phyloP scores from a whole-genome alignment of 2,113 vertebrate genomes.

The Malaclemys terrapin region DNA sequence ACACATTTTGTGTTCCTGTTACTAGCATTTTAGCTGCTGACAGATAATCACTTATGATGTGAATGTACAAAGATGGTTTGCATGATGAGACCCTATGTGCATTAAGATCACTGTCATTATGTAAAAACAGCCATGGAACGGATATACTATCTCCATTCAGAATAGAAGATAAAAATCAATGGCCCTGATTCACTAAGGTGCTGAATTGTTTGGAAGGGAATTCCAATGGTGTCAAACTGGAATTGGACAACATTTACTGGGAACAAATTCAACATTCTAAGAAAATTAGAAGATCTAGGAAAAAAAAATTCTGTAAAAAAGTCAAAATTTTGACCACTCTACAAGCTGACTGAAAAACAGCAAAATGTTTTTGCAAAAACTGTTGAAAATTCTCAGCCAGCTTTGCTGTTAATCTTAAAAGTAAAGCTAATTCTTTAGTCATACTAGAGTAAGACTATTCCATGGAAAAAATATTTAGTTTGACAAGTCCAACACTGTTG shows the following conservation, averaged over 20 bases:
- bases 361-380: background rate
- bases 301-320: background rate
- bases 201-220: background rate
- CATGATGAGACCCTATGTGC: background rate
- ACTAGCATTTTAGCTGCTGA: background rate
- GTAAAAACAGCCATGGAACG: background rate
- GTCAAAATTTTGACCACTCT: background rate
- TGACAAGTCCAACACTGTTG: background rate
- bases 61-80: background rate
- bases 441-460: background rate
- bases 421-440: background rate
- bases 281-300: background rate
- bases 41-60: background rate
- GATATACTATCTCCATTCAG: background rate
- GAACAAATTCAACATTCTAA: background rate
- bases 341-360: constrained; percentile 19
- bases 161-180: background rate
- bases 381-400: background rate
- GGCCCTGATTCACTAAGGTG: background rate
- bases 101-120: background rate
- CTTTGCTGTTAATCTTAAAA: background rate
- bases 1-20: background rate
- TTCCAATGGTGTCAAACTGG: background rate
- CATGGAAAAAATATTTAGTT: background rate
- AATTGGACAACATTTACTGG: background rate